phyloP scores from a whole-genome alignment of 2,888 invertebrate genomes.

The Cecidostiba fungosa region DNA sequence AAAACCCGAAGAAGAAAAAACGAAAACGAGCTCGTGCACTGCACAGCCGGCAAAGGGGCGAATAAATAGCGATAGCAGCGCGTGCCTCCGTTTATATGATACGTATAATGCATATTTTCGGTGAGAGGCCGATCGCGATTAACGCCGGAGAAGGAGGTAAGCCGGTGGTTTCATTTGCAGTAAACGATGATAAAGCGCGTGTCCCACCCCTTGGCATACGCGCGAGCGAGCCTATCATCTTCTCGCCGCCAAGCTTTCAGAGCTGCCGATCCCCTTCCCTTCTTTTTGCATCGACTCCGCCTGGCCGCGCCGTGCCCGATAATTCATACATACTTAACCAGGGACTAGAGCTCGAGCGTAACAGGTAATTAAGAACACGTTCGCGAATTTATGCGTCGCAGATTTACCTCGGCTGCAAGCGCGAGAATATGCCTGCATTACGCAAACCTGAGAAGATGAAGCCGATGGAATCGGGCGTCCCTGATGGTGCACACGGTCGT shows the following conservation, averaged over 20 bases:
- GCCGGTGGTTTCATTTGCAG: constrained; percentile 66
- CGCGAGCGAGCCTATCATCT: constrained; percentile 71
- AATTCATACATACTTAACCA: constrained; percentile 73
- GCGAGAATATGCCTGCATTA: background rate
- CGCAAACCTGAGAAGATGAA: background rate
- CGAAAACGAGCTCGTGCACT: background rate
- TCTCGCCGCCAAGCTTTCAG: constrained; percentile 63
- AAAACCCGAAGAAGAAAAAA: constrained; percentile 8
- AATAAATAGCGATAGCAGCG: background rate
- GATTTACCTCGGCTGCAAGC: background rate
- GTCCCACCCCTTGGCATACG: constrained; percentile 42
- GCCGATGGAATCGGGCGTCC: background rate
- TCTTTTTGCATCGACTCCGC: background rate
- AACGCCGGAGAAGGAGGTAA: background rate
- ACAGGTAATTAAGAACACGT: constrained; percentile 53
- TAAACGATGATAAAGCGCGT: constrained; percentile 67
- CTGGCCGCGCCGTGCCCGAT: constrained; percentile 66
- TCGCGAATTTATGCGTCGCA: constrained; percentile 43
- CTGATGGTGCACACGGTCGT: too few species aligned
- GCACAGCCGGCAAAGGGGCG: background rate
- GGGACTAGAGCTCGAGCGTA: background rate
- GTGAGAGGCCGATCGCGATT: constrained; percentile 19
- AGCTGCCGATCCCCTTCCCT: constrained; percentile 42
- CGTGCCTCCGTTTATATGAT: background rate
- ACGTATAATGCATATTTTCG: constrained; percentile 29